Evolutionary conservation across 1,140 invertebrate species (phyloP), one percentile per base, ranked within the genome.

Genomic region (Tetragnatha versicolor): DNA sequence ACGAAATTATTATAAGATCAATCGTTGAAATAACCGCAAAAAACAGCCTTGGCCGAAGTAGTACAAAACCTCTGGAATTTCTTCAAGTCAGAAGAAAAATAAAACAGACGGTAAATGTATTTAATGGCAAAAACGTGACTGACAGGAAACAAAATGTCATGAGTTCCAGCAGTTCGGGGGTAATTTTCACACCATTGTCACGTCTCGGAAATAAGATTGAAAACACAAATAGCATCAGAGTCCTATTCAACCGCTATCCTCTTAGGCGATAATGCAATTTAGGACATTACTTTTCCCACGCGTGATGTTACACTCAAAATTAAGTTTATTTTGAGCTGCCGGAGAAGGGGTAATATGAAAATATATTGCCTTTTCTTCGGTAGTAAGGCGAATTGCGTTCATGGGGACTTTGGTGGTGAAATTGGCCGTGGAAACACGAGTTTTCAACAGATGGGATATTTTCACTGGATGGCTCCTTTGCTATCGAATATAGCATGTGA

Each of bases 191-290:
- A 22, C 35, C 37, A 58, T 72, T 72, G 69, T 39, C 69, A 58
- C 69, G 35, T 72, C 58, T 31, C 22, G 7, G 58, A 72, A 58
- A 72, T 72, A 72, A 72, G 58, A 60, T 60, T 72, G 53, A 72
- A 72, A 72, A 25, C 27, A 58, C 51, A 72, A 58, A 72, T 72
- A 72, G 35, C 12, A 58, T 25, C 20, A 47, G 29, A 42, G 51
- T 53, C 49, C 58, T 72, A 22, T 72, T 29, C 42, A 39, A 20
- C 53, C 45, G 5, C 47, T n/a, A 42, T 58, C 69, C 22, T 68
- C 45, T 22, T 72, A 7, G 22, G 35, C 22, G 35, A 45, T 58
- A 72, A 72, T 49, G 17, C 35, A 58, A 72, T 72, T 72, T 42
- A 51, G 20, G 45, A 42, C 69, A 58, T 58, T 72, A 58, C 53